Evolutionary conservation across 1,140 invertebrate genomes (phyloP).

Genomic region (Zaprionus inermis): DNA sequence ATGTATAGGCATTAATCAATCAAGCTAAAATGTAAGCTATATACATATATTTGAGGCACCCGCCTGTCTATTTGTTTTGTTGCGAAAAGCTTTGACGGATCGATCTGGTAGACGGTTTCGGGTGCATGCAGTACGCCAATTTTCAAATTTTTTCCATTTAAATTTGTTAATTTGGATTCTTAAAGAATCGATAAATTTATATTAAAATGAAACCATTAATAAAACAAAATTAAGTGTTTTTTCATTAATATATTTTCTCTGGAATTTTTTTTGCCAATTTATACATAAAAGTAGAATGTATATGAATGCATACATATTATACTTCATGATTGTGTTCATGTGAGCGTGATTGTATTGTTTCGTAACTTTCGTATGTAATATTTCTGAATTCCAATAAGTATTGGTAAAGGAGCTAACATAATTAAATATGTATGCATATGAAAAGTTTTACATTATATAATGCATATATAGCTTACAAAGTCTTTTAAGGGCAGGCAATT

Average conservation of each 20-base stretch:
- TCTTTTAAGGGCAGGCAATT: neutral
- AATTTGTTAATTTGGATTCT: conserved; percentile 50
- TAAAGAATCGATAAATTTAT: conserved; percentile 28
- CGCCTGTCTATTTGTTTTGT: conserved; percentile 8
- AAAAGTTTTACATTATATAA: neutral
- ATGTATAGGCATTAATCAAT: conserved; percentile 6
- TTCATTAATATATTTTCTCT: conserved; percentile 18
- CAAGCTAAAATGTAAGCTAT: conserved; percentile 16
- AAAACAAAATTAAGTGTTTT: conserved; percentile 58
- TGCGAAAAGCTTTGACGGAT: conserved; percentile 72
- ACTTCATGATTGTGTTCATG: conserved; percentile 36
- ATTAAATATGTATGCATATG: neutral
- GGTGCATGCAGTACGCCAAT: conserved; percentile 77
- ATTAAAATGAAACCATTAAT: conserved; percentile 57
- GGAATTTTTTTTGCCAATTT: conserved; percentile 47
- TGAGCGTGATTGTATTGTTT: conserved; percentile 47
- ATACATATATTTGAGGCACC: conserved; percentile 11
- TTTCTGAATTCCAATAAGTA: neutral
- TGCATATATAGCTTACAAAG: neutral
- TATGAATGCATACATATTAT: neutral
- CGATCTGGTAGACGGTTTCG: conserved; percentile 72
- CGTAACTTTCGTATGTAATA: neutral
- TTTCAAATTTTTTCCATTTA: neutral
- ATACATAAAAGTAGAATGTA: conserved; percentile 11
- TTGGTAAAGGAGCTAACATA: neutral